Evolutionary conservation across 2,113 vertebrate genomes (phyloP).

Genomic region (Atrichornis clamosus): DNA sequence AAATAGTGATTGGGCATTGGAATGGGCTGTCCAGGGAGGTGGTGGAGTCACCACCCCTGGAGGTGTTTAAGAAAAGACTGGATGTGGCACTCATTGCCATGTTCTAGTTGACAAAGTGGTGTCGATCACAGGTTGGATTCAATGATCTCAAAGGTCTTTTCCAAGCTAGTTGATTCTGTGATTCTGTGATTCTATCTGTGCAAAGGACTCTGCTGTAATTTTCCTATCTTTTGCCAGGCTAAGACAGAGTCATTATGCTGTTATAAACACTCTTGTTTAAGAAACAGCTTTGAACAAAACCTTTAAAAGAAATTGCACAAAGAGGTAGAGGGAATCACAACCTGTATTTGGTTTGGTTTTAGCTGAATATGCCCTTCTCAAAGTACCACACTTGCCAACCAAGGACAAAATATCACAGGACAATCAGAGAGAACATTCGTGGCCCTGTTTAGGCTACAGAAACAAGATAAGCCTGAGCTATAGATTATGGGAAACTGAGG

Average conservation of each 20-base stretch:
- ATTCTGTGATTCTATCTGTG: no score
- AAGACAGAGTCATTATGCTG: neutral
- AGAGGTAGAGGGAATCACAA: neutral
- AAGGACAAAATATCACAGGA: neutral
- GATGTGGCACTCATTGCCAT: no score
- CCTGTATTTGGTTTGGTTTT: neutral
- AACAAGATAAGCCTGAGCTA: neutral
- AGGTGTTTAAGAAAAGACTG: no score
- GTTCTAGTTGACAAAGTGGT: no score
- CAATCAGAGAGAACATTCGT: neutral
- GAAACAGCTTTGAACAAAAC: neutral
- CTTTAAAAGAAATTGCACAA: neutral
- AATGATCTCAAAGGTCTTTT: no score
- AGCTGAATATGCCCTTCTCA: neutral
- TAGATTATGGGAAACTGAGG: neutral
- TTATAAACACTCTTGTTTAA: neutral
- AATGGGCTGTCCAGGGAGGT: no score
- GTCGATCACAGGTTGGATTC: no score
- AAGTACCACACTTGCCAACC: neutral
- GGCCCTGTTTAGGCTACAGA: neutral
- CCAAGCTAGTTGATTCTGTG: no score
- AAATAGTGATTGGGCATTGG: no score
- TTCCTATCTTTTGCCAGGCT: neutral
- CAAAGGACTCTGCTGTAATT: neutral
- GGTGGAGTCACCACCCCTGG: no score